Conservation (phyloP, 1,140 invertebrate genomes). For the Berghia stephanieae region DNA sequence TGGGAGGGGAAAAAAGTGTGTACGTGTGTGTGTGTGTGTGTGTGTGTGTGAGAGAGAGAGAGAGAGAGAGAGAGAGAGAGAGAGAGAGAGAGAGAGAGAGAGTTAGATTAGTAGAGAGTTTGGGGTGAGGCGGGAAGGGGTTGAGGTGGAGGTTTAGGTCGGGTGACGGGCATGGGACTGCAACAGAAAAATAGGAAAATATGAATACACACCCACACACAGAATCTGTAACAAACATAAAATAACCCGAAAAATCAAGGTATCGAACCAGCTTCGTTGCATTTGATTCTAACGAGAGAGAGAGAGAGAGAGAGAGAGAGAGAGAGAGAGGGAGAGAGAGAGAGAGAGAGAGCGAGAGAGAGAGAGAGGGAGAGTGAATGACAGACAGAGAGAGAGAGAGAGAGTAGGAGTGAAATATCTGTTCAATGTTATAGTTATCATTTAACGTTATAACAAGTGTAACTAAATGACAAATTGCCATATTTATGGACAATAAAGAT, state of each 20-base stretch:
- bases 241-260: no score
- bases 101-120: background rate
- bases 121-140: background rate
- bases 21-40: slow-evolving; percentile 6
- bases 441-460: no score
- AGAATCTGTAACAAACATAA: no score
- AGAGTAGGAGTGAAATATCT: background rate
- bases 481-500: no score
- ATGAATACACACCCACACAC: no score
- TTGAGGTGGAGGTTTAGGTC: no score
- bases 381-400: background rate
- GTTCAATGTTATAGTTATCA: no score
- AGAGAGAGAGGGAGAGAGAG: background rate
- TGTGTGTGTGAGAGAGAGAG: background rate
- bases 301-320: background rate
- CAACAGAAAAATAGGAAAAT: no score
- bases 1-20: slow-evolving; percentile 15
- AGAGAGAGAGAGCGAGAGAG: background rate
- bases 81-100: background rate
- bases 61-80: slow-evolving; percentile 7
- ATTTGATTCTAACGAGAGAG: no score
- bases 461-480: no score
- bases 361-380: background rate
- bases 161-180: no score
- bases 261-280: no score